phyloP scores from a whole-genome alignment of 2,888 invertebrate genomes.

The Zhengitettix transpicula region DNA sequence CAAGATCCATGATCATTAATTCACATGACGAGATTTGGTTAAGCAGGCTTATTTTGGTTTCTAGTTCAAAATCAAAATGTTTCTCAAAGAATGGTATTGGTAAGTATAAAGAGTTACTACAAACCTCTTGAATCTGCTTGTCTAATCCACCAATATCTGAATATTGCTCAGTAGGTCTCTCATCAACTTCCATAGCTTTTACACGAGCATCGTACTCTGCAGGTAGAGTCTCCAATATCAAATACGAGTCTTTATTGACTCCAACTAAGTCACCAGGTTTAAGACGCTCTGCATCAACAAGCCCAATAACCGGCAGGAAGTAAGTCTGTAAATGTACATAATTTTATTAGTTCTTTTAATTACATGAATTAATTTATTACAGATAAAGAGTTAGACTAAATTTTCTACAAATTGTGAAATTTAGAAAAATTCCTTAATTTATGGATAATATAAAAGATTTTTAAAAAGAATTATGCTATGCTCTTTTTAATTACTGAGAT shows the following conservation, averaged over 20 bases:
- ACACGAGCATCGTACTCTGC: slow-evolving; percentile 96
- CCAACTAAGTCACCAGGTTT: slow-evolving; percentile 94
- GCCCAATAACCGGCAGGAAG: slow-evolving; percentile 94
- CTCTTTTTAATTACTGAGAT: neutral
- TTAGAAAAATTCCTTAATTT: too few species aligned
- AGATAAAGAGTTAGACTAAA: neutral
- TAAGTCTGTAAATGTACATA: slow-evolving; percentile 58
- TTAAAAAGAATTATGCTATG: neutral
- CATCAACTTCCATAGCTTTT: slow-evolving; percentile 99
- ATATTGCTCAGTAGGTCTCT: slow-evolving; percentile 97
- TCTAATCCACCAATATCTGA: slow-evolving; percentile 98
- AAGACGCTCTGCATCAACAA: slow-evolving; percentile 93
- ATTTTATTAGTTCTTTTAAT: neutral
- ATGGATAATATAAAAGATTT: too few species aligned
- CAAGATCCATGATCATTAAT: too few species aligned
- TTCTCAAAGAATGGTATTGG: neutral
- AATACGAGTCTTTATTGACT: slow-evolving; percentile 92
- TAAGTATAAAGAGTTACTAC: neutral
- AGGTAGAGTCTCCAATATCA: slow-evolving; percentile 92
- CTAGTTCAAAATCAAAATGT: too few species aligned
- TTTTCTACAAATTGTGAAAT: too few species aligned
- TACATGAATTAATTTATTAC: neutral
- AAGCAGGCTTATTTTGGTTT: too few species aligned
- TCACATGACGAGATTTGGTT: too few species aligned
- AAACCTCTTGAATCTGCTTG: slow-evolving; percentile 77